Conservation (phyloP, 2,888 invertebrate genomes). For the Macrosoma leucophasiata region DNA sequence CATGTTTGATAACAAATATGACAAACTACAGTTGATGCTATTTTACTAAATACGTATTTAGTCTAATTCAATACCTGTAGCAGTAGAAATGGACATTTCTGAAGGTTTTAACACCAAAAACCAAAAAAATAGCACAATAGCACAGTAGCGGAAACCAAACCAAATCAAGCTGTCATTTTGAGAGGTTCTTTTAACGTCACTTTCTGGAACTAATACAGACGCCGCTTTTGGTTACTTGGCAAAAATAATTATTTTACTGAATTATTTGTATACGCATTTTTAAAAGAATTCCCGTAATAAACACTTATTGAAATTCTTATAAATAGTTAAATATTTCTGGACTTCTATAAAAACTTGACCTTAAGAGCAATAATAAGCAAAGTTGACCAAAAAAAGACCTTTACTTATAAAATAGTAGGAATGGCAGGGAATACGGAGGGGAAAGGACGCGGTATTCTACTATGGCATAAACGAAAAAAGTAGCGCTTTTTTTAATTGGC, state of each 20-base stretch:
- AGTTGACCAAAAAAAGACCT: constrained; percentile 41
- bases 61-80: constrained; percentile 59
- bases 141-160: constrained; percentile 76
- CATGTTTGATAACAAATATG: constrained; percentile 54
- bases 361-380: too few species aligned
- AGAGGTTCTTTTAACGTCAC: constrained; percentile 56
- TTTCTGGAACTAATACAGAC: constrained; percentile 34
- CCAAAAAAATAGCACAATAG: constrained; percentile 72
- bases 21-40: constrained; percentile 28
- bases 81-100: constrained; percentile 71
- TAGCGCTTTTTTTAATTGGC: too few species aligned
- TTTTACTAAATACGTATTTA: constrained; percentile 32
- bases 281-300: too few species aligned
- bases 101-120: constrained; percentile 57
- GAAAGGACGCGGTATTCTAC: constrained; percentile 60
- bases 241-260: too few species aligned
- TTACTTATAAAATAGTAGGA: constrained; percentile 53
- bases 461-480: too few species aligned
- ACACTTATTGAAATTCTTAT: too few species aligned
- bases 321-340: too few species aligned
- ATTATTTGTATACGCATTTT: too few species aligned
- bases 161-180: constrained; percentile 74
- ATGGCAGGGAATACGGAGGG: constrained; percentile 54
- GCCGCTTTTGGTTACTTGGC: too few species aligned
- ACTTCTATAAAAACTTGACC: too few species aligned